These are phyloP conservation scores for Atractosteus spatula DNA, from an alignment of 2,113 vertebrate species.

Conservation along the genomic window DNA sequence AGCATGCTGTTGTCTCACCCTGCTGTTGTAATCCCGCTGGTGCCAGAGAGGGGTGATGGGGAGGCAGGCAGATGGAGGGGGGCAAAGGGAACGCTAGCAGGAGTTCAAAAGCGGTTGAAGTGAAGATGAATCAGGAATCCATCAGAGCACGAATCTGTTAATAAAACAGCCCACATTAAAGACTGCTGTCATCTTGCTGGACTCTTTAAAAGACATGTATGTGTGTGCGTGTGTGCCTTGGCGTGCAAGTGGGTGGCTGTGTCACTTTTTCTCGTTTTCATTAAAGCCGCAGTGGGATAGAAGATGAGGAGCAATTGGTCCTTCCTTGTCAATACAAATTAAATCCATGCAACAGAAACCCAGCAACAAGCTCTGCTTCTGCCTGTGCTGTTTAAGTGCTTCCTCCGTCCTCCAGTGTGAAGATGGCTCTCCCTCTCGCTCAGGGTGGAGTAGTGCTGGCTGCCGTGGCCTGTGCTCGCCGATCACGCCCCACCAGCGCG, in stretches of 20 bases:
- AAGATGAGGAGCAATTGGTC: conserved; percentile 20
- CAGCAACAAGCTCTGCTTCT: no score
- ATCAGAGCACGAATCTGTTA: background rate
- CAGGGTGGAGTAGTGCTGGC: no score
- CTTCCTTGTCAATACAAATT: conserved; percentile 26
- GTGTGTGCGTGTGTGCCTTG: conserved; percentile 6
- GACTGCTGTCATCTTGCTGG: background rate
- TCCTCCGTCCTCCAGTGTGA: no score
- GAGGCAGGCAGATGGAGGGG: background rate
- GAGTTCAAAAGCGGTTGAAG: conserved; percentile 1
- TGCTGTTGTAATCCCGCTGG: background rate
- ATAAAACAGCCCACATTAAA: background rate
- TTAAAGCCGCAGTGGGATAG: conserved; percentile 15
- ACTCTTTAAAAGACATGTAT: background rate
- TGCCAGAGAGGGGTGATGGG: background rate
- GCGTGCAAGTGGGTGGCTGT: conserved; percentile 13
- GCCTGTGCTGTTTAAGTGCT: no score
- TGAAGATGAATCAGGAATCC: background rate
- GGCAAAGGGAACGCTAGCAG: no score
- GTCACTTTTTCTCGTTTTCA: conserved; percentile 26
- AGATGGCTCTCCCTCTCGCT: no score
- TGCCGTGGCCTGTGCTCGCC: no score
- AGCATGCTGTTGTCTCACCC: background rate
- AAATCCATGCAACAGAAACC: conserved; percentile 13
- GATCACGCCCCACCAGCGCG: no score